Evolutionary conservation across 2,888 invertebrate genomes (phyloP), one percentile per base, ranked within the genome.

Genomic region (Willowsia nigromaculata): DNA sequence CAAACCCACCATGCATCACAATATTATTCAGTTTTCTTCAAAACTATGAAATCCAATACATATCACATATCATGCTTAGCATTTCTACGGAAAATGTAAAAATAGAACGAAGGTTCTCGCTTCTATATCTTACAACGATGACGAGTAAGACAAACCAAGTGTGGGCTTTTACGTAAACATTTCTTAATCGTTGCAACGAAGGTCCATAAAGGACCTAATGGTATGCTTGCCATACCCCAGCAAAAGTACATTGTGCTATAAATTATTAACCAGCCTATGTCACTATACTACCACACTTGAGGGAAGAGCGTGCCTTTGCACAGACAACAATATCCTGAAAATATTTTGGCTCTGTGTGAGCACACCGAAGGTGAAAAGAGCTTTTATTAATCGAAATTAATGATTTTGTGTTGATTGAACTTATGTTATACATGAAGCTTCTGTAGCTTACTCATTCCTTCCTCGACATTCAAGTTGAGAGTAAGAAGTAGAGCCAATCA

Each of bases 151-250:
- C 1, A 62, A 33, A 33, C 65, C 2, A 33, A 15, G 33, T 13
- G 65, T 30, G 65, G 11, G 65, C 65, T 65, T 65, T 65, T 33
- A 62, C 62, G 62, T 62, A 27, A 62, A 56, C 27, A 30, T 65
- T 65, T 33, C 65, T n/a, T 65, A 30, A 65, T 65, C n/a, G n/a
- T 65, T 74, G 47, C 40, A 40, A 43, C 43, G 4, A 7, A 0
- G 47, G 25, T 43, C 43, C 74, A 18, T 43, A 47, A 74, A n/a
- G 47, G 7, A 25, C 43, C 18, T 4, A 40, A 1, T 47, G 43
- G 27, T 74, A 43, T 74, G 43, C 74, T 43, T 74, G 43, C 43
- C 37, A 71, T 22, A 65, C 15, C n/a, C 33, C 33, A 65, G 6
- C 59, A 7, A 7, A 40, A 40, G 40, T 40, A 40, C 40, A 11